Evolutionary conservation across 2,113 vertebrate genomes (phyloP).

Genomic region (Chloropsis hardwickii): DNA sequence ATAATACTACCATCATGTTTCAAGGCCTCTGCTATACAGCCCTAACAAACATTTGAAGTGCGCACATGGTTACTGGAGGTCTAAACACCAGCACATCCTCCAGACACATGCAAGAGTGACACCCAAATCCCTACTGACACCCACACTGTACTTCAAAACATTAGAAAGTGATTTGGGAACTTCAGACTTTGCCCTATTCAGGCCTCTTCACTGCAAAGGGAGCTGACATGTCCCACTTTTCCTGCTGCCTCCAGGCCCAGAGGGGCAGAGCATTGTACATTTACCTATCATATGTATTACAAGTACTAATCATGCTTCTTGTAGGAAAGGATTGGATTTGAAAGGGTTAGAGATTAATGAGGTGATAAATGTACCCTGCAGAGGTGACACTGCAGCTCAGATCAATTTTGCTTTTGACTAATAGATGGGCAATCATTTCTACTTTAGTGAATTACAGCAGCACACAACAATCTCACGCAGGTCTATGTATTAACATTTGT

Average conservation of each 20-base stretch:
- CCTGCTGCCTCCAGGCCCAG: neutral
- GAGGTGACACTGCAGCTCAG: conserved; percentile 16
- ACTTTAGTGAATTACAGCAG: neutral
- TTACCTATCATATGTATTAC: conserved; percentile 7
- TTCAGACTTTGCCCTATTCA: neutral
- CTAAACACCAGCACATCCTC: neutral
- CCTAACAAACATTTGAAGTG: neutral
- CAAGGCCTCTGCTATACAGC: neutral
- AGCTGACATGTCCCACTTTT: neutral
- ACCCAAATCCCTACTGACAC: neutral
- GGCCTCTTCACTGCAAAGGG: neutral
- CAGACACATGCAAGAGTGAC: neutral
- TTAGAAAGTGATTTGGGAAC: neutral
- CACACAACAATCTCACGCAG: neutral
- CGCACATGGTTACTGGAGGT: neutral
- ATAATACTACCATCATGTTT: neutral
- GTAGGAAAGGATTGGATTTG: conserved; percentile 5
- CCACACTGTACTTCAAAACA: neutral
- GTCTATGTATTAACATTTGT: neutral
- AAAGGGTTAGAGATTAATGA: conserved; percentile 56
- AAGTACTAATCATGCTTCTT: conserved; percentile 29
- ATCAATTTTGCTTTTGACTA: conserved; percentile 46
- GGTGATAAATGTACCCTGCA: conserved; percentile 45
- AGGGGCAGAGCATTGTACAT: neutral
- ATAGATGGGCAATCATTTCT: conserved; percentile 12